These are phyloP conservation scores for Spinibarbus caldwelli DNA, from an alignment of 2,797 vertebrate species.

Conservation along the genomic window DNA sequence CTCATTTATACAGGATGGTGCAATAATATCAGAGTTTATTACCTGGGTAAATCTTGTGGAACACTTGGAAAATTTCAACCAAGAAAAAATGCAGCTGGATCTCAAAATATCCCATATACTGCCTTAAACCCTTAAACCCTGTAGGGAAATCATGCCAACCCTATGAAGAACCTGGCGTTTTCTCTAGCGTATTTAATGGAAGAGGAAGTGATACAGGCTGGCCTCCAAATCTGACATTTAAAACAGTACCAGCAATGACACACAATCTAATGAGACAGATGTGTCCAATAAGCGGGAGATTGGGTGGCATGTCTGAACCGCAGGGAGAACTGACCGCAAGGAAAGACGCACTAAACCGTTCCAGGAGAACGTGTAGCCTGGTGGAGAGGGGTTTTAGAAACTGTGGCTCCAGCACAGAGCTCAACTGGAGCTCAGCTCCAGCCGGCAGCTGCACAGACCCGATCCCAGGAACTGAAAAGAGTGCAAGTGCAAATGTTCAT, in stretches of 20 bases:
- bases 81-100: background rate
- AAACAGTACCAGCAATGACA: conserved; percentile 37
- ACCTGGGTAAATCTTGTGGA: conserved; percentile 63
- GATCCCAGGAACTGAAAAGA: conserved; percentile 68
- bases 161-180: conserved; percentile 26
- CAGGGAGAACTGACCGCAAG: conserved; percentile 9
- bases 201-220: conserved; percentile 51
- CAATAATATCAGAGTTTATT: conserved; percentile 63
- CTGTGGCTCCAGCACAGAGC: conserved; percentile 45
- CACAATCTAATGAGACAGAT: conserved; percentile 30
- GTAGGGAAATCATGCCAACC: conserved; percentile 4
- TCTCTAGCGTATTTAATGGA: conserved; percentile 25
- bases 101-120: conserved; percentile 4
- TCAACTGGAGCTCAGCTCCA: conserved; percentile 65
- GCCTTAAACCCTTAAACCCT: background rate
- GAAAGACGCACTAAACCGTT: background rate
- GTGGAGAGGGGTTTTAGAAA: conserved; percentile 28
- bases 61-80: conserved; percentile 2
- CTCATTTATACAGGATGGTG: conserved; percentile 67
- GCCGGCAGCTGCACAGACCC: conserved; percentile 69
- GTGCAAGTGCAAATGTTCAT: conserved; percentile 67
- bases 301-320: conserved; percentile 46
- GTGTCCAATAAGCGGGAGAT: conserved; percentile 24
- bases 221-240: conserved; percentile 52
- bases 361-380: background rate